A percentile compares a stretch with the other conserved stretches of the same genome.
Evolutionary conservation across 2,888 invertebrate species (phyloP).

Genomic region (Frankliniella intonsa): DNA sequence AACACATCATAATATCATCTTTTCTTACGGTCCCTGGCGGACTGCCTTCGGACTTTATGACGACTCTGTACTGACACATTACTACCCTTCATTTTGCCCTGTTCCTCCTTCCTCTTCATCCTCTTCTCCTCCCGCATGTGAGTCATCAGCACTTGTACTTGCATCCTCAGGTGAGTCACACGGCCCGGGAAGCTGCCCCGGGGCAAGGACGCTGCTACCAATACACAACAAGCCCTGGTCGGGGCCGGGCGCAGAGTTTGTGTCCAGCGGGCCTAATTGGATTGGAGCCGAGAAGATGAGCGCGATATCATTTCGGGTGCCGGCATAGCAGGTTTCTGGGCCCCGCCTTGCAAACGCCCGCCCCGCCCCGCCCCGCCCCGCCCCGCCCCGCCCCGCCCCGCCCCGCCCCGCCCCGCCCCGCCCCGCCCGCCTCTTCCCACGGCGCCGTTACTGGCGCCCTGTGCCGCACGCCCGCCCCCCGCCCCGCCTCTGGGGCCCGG

Average conservation of each 20-base stretch:
- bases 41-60: conserved; percentile 2
- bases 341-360: too few species aligned
- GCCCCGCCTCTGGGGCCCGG: too few species aligned
- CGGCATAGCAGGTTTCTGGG: too few species aligned
- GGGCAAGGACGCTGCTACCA: background rate
- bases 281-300: background rate
- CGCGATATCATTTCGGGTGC: background rate
- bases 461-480: too few species aligned
- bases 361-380: too few species aligned
- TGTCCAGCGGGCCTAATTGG: too few species aligned
- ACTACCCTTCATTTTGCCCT: background rate
- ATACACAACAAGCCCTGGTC: too few species aligned
- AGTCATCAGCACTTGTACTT: background rate
- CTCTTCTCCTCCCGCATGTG: background rate
- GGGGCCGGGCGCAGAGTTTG: too few species aligned
- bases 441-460: too few species aligned
- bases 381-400: too few species aligned
- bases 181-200: background rate
- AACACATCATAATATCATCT: background rate
- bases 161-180: background rate
- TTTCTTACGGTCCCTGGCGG: background rate
- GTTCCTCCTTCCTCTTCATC: background rate
- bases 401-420: too few species aligned
- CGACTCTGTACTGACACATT: conserved; percentile 3
- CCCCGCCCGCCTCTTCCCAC: too few species aligned